Conservation (phyloP, 2,797 vertebrate genomes). For the Enteromius viviparus region DNA sequence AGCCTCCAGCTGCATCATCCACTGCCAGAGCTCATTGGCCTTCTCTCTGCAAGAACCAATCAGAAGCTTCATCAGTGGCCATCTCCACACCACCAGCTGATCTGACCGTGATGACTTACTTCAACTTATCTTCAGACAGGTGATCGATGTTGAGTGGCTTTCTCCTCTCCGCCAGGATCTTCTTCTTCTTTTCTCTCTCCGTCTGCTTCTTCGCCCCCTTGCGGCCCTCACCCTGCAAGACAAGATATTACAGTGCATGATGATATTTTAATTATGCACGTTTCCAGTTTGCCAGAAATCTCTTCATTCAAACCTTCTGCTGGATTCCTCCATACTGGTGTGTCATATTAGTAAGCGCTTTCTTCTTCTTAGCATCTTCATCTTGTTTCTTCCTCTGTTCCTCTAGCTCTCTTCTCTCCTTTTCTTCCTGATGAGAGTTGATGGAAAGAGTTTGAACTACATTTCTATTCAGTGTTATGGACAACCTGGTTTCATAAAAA, state of each 20-base stretch:
- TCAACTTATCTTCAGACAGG: conserved; percentile 77
- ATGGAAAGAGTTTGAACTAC: background rate
- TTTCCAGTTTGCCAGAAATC: background rate
- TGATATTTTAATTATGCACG: background rate
- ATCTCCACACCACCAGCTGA: conserved; percentile 15
- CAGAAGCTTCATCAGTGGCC: conserved; percentile 32
- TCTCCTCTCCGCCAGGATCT: conserved; percentile 77
- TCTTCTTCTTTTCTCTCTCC: conserved; percentile 80
- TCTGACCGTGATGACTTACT: conserved; percentile 63
- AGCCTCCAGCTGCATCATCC: conserved; percentile 76
- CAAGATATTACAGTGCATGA: background rate
- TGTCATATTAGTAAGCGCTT: conserved; percentile 77
- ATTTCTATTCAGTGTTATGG: background rate
- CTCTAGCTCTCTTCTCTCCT: conserved; percentile 75
- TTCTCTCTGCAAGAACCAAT: conserved; percentile 70
- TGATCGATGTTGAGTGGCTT: conserved; percentile 75
- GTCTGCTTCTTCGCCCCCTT: conserved; percentile 79
- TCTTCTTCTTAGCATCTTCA: conserved; percentile 80
- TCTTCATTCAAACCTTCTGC: conserved; percentile 70
- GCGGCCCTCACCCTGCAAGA: conserved; percentile 71
- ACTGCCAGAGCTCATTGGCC: conserved; percentile 75
- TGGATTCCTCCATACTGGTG: conserved; percentile 74
- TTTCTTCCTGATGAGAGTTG: conserved; percentile 73
- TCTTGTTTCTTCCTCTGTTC: conserved; percentile 75
- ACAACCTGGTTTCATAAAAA: background rate